Conservation (phyloP, 2,797 vertebrate species). For the Aldrovandia affinis region DNA sequence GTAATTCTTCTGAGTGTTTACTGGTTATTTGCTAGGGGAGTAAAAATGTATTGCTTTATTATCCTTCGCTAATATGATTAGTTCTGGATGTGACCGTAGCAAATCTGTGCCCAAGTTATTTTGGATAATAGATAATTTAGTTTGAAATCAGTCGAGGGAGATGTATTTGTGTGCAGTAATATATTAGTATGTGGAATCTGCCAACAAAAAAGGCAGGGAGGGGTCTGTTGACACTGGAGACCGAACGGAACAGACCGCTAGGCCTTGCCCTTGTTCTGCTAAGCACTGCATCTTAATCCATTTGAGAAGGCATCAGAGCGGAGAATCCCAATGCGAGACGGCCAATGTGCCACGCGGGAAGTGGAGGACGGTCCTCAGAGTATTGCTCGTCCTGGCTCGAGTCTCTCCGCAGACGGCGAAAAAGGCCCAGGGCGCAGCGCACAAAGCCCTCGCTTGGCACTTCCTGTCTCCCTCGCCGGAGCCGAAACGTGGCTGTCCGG, state of each 20-base stretch:
- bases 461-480: background rate
- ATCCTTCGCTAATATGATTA: conserved; percentile 6
- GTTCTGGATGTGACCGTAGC: background rate
- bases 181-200: background rate
- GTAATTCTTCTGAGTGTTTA: background rate
- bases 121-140: conserved; percentile 16
- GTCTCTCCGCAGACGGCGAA: background rate
- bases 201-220: background rate
- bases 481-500: background rate
- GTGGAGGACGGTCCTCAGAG: background rate
- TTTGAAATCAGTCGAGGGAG: conserved; percentile 3
- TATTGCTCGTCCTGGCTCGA: background rate
- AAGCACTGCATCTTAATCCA: conserved; percentile 15
- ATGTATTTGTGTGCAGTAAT: conserved; percentile 10
- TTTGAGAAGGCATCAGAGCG: background rate
- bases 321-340: background rate
- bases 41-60: conserved; percentile 19
- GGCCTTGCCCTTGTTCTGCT: background rate
- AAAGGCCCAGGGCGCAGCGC: background rate
- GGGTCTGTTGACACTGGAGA: background rate
- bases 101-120: background rate
- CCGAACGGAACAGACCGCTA: background rate
- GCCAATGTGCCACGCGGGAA: background rate
- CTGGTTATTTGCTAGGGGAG: background rate
- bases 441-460: background rate